Evolutionary conservation across 2,888 invertebrate species (phyloP).

Genomic region (Opisthograptis luteolata): DNA sequence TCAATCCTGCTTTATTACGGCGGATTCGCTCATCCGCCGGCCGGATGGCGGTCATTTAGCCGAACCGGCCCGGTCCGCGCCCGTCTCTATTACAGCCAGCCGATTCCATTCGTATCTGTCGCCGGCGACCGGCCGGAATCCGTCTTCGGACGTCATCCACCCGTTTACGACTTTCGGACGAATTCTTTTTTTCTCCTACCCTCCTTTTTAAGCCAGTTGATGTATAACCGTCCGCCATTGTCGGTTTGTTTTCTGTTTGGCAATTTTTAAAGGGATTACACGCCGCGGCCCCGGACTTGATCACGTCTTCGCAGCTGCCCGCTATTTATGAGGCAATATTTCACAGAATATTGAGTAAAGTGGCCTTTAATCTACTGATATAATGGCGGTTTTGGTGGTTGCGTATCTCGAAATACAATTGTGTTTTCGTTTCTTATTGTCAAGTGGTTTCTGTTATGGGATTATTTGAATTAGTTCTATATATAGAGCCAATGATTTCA

Average conservation of each 20-base stretch:
- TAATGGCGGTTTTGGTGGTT: constrained; percentile 70
- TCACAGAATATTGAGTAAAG: constrained; percentile 83
- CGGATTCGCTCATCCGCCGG: constrained; percentile 79
- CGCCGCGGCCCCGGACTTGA: constrained; percentile 60
- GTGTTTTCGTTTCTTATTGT: constrained; percentile 72
- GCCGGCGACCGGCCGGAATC: constrained; percentile 65
- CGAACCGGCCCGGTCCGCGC: constrained; percentile 66
- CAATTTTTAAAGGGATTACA: constrained; percentile 83
- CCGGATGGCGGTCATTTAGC: constrained; percentile 81
- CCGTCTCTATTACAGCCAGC: constrained; percentile 76
- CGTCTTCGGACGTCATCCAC: constrained; percentile 73
- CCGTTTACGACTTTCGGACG: constrained; percentile 59
- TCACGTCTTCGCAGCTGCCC: constrained; percentile 77
- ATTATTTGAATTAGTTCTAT: constrained; percentile 3
- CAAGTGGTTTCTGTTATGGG: constrained; percentile 48
- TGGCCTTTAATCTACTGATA: constrained; percentile 82
- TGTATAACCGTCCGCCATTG: constrained; percentile 70
- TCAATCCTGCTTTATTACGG: constrained; percentile 85
- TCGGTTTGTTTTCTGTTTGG: constrained; percentile 80
- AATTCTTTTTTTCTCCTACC: constrained; percentile 56
- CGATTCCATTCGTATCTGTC: constrained; percentile 82
- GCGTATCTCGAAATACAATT: constrained; percentile 64
- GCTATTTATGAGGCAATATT: constrained; percentile 82
- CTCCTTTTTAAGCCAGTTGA: constrained; percentile 74
- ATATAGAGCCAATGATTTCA: no score